Evolutionary conservation across 2,888 invertebrate genomes (phyloP), one percentile per base, ranked within the genome.

Genomic region (Piscicola geometra): DNA sequence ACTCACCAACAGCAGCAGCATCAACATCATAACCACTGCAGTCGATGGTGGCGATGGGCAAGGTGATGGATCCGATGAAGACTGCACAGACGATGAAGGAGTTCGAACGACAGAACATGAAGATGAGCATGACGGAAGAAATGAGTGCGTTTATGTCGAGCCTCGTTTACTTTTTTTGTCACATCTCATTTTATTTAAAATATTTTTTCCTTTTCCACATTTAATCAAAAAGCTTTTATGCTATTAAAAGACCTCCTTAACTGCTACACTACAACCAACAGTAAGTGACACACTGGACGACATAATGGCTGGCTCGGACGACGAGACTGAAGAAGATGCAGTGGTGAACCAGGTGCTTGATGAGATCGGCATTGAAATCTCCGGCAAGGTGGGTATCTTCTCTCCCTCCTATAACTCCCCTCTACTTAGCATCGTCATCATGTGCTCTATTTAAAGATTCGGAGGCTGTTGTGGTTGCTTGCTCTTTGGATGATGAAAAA

Each of bases 111-210:
- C 93, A 92, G 50, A 90, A 90, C 81, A 91, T 91, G 85, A 93
- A 91, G 84, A 93, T 95, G 92, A 93, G 92, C 81, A 94, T 96
- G 93, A 92, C 93, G 0, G 94, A 95, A 86, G 95, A 96, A 88
- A 92, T 94, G 91, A 92, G 92, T 93, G 88, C 88, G 90, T 87
- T 30, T 56, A 15, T 56, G 21, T 25, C 25, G 3, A 18, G 28
- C 66, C 15, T 15, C 28, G 28, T 2, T 9, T 75, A 25, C 50
- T 21, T 25, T 9, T 25, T 52, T 50, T 21, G 15, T 21, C 21
- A 15, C 52, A 50, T 50, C 21, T 50, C 15, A 18, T 50, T 50
- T 21, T 50, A 18, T 50, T 50, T 21, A 50, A 18, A 50, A 18
- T 18, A 18, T 50, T 50, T 21, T 50, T 50, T 15, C 52, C 52